Evolutionary conservation across 2,113 vertebrate species (phyloP).

Genomic region (Oceanites oceanicus): DNA sequence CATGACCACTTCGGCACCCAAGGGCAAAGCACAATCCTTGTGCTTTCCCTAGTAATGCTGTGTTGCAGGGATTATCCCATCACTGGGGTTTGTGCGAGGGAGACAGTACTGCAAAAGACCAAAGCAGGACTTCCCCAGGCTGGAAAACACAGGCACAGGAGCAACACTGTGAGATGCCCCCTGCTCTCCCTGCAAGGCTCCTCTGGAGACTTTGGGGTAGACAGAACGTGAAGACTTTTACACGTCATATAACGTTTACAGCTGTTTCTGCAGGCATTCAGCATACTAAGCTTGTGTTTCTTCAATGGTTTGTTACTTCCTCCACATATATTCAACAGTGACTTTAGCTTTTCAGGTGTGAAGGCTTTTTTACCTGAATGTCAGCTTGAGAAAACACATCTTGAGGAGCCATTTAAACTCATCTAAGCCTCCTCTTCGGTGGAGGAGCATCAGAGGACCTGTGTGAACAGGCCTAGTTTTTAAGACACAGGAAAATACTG

Average conservation of each 20-base stretch:
- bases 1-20: background rate
- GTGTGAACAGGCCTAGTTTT: background rate
- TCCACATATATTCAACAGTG: background rate
- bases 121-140: background rate
- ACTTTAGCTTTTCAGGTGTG: background rate
- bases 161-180: background rate
- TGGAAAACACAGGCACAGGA: background rate
- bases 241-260: fast-evolving
- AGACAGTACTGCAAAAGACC: background rate
- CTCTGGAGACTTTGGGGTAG: background rate
- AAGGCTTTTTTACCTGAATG: background rate
- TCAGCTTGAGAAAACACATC: background rate
- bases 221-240: background rate
- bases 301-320: background rate
- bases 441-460: background rate
- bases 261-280: background rate
- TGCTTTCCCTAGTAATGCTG: background rate
- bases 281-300: background rate
- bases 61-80: background rate
- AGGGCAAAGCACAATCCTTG: background rate
- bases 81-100: background rate
- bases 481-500: background rate
- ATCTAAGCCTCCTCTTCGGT: background rate
- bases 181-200: background rate
- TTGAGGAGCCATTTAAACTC: background rate